phyloP scores from a whole-genome alignment of 2,113 vertebrate genomes.

The Propithecus coquereli region DNA sequence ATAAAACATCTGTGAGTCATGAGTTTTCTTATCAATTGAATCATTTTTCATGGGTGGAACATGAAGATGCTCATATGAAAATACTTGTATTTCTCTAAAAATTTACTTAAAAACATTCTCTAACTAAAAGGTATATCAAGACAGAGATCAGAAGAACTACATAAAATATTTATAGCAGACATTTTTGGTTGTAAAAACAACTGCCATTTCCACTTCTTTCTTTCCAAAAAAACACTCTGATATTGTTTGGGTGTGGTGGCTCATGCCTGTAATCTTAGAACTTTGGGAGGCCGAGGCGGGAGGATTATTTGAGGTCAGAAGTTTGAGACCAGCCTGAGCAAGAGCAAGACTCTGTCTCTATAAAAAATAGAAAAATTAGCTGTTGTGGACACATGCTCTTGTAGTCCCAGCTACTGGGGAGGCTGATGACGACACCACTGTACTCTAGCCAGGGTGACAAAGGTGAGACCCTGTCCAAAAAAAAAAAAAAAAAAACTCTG shows the following conservation, averaged over 20 bases:
- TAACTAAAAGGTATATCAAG: background rate
- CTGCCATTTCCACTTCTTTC: background rate
- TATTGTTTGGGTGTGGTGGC: background rate
- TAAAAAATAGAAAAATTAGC: too few species aligned
- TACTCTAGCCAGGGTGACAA: too few species aligned
- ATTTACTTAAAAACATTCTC: background rate
- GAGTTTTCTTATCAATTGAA: background rate
- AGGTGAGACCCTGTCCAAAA: too few species aligned
- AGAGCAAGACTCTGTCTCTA: too few species aligned
- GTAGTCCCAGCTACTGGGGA: too few species aligned
- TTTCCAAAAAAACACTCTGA: background rate
- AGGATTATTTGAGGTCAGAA: too few species aligned
- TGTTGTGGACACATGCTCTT: fast-evolving
- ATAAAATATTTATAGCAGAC: background rate
- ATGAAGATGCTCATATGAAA: background rate
- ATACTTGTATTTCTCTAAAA: background rate
- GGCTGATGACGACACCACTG: too few species aligned
- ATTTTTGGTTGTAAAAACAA: background rate
- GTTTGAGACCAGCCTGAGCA: too few species aligned
- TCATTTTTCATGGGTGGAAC: background rate
- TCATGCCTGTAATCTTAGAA: too few species aligned
- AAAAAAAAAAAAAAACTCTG: background rate
- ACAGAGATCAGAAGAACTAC: background rate
- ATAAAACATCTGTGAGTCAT: background rate
- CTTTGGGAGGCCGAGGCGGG: too few species aligned